Conservation (phyloP, 2,797 vertebrate species). For the Adrianichthys oophorus region DNA sequence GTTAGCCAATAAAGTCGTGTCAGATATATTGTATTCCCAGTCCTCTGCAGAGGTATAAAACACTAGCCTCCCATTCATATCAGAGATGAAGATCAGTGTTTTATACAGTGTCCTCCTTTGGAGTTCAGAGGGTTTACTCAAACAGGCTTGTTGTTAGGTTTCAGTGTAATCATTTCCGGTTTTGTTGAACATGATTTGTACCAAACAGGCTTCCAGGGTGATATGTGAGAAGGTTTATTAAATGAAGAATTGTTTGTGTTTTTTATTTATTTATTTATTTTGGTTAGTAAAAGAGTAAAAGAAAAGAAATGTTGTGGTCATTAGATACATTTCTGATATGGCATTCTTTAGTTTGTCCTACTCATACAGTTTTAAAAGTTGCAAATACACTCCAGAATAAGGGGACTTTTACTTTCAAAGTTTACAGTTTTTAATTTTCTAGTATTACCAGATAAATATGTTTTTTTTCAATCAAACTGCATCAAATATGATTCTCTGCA, state of each 20-base stretch:
- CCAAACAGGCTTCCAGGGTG: slow-evolving; percentile 17
- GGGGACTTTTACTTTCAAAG: too few relatives aligned
- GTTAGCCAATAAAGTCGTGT: slow-evolving; percentile 69
- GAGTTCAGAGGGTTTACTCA: slow-evolving; percentile 66
- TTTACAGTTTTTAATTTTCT: too few relatives aligned
- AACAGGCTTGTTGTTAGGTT: slow-evolving; percentile 53
- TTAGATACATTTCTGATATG: too few relatives aligned
- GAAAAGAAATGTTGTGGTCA: too few relatives aligned
- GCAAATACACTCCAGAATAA: too few relatives aligned
- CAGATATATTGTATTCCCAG: slow-evolving; percentile 67
- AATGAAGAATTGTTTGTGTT: neutral
- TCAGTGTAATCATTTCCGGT: slow-evolving; percentile 55
- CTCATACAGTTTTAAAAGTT: too few relatives aligned
- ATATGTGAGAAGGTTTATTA: slow-evolving; percentile 7
- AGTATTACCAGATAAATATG: too few relatives aligned
- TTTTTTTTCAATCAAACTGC: too few relatives aligned
- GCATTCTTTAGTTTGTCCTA: too few relatives aligned
- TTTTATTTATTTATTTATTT: too few relatives aligned
- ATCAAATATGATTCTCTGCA: too few relatives aligned
- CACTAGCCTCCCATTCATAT: slow-evolving; percentile 58
- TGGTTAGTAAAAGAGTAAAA: too few relatives aligned
- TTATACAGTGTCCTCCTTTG: slow-evolving; percentile 59
- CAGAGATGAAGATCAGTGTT: slow-evolving; percentile 54
- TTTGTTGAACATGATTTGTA: slow-evolving; percentile 41
- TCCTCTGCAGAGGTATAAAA: slow-evolving; percentile 61